Percentiles rank a stretch among this genome's conserved stretches.
Evolutionary conservation across 2,797 vertebrate species (phyloP).

Genomic region (Okamejei kenojei): DNA sequence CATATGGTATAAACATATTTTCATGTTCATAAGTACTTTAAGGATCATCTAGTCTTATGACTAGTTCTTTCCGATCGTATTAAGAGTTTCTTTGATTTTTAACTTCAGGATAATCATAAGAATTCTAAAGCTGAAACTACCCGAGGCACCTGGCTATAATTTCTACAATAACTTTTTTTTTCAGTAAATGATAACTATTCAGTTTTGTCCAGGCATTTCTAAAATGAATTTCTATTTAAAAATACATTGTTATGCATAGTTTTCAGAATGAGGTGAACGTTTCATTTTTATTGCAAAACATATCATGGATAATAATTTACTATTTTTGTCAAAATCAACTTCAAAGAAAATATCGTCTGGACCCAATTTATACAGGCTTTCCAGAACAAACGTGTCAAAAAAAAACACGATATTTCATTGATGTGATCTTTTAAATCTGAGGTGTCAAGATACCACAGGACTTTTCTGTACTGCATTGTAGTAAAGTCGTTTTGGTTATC

Average conservation of each 20-base stretch:
- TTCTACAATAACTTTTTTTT: neutral
- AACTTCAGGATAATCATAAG: neutral
- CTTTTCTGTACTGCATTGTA: neutral
- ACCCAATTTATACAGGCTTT: neutral
- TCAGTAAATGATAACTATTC: neutral
- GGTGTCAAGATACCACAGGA: neutral
- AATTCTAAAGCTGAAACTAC: neutral
- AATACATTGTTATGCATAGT: neutral
- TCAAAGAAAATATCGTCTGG: neutral
- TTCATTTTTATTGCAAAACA: neutral
- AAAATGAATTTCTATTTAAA: neutral
- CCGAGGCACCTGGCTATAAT: neutral
- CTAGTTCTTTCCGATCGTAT: neutral
- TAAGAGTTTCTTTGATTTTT: neutral
- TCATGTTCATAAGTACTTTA: too few relatives aligned
- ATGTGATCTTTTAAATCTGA: neutral
- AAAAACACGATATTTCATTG: neutral
- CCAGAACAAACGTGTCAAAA: neutral
- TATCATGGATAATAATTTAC: neutral
- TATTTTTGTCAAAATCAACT: neutral
- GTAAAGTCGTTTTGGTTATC: neutral
- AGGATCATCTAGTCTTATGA: neutral
- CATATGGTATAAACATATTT: neutral
- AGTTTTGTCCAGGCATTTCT: neutral
- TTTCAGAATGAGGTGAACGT: neutral